Percentiles rank a stretch among this genome's conserved stretches.
Evolutionary conservation across 2,113 vertebrate genomes (phyloP).

Genomic region (Mirza zaza): DNA sequence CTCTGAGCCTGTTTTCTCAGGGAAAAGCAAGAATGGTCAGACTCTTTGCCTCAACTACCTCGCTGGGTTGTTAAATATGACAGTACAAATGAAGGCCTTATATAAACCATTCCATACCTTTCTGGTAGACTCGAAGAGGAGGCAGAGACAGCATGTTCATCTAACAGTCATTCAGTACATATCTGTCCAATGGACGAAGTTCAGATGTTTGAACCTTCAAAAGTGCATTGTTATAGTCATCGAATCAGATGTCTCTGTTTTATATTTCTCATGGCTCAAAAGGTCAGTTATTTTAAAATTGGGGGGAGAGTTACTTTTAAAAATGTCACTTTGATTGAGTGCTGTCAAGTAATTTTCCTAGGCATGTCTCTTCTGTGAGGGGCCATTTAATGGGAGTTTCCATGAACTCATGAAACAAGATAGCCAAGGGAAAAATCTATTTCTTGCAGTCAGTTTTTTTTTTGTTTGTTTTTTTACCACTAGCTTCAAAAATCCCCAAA

Average conservation of each 20-base stretch:
- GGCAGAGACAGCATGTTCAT: neutral
- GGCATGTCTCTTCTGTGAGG: conserved; percentile 40
- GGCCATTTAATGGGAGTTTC: neutral
- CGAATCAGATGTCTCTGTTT: conserved; percentile 13
- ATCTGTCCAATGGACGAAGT: neutral
- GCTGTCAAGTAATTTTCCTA: neutral
- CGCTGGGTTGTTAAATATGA: neutral
- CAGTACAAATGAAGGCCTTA: neutral
- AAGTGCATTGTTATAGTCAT: neutral
- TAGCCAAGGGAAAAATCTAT: conserved; percentile 43
- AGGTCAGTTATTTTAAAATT: conserved; percentile 47
- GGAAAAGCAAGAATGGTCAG: neutral
- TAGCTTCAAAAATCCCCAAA: neutral
- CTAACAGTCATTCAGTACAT: neutral
- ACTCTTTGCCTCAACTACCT: neutral
- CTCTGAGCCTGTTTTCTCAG: neutral
- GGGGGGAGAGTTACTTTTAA: neutral
- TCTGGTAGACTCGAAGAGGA: neutral
- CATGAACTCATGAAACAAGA: neutral
- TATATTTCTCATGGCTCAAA: conserved; percentile 48
- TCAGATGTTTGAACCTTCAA: conserved; percentile 1
- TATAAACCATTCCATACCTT: neutral
- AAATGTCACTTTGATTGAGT: neutral
- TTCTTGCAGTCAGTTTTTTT: neutral
- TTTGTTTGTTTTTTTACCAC: neutral